phyloP scores from a whole-genome alignment of 2,113 vertebrate genomes.

The Ciconia boyciana region DNA sequence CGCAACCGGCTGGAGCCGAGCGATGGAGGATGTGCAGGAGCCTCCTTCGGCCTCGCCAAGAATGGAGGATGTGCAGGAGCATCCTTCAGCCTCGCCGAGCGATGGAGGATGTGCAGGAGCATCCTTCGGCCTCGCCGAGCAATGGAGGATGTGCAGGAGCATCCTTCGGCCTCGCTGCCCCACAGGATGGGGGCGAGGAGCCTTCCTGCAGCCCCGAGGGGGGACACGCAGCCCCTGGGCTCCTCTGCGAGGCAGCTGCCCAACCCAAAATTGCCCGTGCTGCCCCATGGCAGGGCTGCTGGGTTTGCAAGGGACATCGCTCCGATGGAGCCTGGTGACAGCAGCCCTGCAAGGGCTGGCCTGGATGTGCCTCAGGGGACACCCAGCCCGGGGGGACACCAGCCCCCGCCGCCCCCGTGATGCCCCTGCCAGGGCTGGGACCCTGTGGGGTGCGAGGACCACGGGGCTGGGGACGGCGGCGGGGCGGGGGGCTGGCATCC shows the following conservation, averaged over 20 bases:
- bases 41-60: background rate
- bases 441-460: background rate
- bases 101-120: background rate
- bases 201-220: background rate
- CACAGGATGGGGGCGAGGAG: fast-evolving
- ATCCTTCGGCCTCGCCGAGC: background rate
- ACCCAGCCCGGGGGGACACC: background rate
- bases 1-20: background rate
- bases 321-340: fast-evolving
- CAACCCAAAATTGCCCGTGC: fast-evolving
- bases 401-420: background rate
- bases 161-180: background rate
- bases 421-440: no score
- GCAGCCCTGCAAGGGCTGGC: background rate
- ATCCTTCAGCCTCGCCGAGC: background rate
- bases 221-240: fast-evolving
- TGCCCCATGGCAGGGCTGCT: fast-evolving
- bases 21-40: background rate
- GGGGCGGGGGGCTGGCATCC: background rate
- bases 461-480: fast-evolving
- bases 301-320: fast-evolving
- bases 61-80: background rate
- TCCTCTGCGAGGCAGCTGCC: background rate
- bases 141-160: background rate
- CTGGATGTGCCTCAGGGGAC: background rate